A percentile compares a stretch with the other conserved stretches of the same genome.
phyloP scores from a whole-genome alignment of 2,888 invertebrate species.

The Julus scanicus region DNA sequence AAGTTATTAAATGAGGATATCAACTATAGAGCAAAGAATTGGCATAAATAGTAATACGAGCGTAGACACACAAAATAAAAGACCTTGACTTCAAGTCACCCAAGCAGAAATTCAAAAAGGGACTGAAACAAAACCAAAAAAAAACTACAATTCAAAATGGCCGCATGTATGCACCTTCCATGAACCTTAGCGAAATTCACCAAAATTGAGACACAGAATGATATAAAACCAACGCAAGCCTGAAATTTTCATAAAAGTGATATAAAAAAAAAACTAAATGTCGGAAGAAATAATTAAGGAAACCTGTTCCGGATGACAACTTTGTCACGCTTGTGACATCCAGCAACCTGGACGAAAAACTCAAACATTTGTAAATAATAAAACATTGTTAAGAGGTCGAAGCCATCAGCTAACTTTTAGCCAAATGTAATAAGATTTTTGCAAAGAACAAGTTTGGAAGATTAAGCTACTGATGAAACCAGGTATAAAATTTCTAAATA shows the following conservation, averaged over 20 bases:
- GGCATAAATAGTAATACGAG: slow-evolving; percentile 30
- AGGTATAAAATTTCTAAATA: neutral
- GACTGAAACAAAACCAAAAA: neutral
- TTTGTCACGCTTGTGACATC: slow-evolving; percentile 13
- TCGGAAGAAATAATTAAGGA: slow-evolving; percentile 16
- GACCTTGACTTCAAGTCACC: slow-evolving; percentile 25
- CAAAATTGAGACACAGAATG: neutral
- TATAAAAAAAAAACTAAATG: neutral
- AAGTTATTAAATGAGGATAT: slow-evolving; percentile 37
- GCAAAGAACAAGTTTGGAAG: neutral
- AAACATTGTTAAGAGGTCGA: neutral
- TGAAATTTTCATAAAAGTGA: slow-evolving; percentile 31
- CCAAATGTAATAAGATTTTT: neutral
- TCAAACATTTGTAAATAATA: neutral
- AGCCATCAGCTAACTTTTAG: neutral
- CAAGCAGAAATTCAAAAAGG: neutral
- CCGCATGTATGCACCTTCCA: neutral
- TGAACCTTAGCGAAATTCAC: neutral
- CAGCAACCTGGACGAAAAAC: neutral
- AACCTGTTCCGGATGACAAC: neutral
- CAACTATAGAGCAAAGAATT: slow-evolving; percentile 8
- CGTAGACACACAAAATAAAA: neutral
- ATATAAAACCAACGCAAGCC: neutral
- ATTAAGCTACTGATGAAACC: neutral
- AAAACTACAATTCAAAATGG: neutral